Percentiles rank a stretch among this genome's conserved stretches.
Evolutionary conservation across 2,888 invertebrate species (phyloP).

Genomic region (Therioaphis trifolii): DNA sequence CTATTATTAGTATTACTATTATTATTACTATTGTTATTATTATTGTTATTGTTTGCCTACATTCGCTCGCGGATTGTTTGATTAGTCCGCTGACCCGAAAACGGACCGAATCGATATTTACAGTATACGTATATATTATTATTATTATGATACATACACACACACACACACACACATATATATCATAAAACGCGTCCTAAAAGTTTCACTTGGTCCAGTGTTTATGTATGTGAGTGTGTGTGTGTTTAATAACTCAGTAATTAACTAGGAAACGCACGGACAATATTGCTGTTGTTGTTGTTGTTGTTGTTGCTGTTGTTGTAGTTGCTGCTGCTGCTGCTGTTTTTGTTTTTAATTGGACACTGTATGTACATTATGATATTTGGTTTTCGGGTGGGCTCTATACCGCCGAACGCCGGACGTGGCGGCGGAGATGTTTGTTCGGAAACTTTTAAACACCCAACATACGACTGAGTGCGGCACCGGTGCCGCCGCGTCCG

Average conservation of each 20-base stretch:
- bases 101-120: constrained; percentile 21
- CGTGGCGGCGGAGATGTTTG: neutral
- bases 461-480: neutral
- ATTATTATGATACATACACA: no score
- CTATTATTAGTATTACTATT: neutral
- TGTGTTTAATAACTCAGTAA: neutral
- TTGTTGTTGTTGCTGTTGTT: constrained; percentile 20
- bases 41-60: no score
- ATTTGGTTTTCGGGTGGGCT: constrained; percentile 28
- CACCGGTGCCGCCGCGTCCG: neutral
- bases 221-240: no score
- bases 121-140: no score
- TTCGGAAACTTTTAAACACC: no score
- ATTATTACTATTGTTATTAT: no score
- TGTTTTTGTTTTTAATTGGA: no score
- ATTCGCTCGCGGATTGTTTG: constrained; percentile 9
- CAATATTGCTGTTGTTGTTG: constrained; percentile 17
- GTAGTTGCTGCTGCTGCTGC: neutral
- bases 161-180: no score
- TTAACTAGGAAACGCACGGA: constrained; percentile 10
- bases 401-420: neutral
- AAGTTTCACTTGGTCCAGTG: neutral
- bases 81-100: constrained; percentile 40
- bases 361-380: constrained; percentile 3
- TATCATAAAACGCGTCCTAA: constrained; percentile 11